These are phyloP conservation scores for Willisornis vidua DNA, from an alignment of 2,113 vertebrate genomes.

Conservation along the genomic window DNA sequence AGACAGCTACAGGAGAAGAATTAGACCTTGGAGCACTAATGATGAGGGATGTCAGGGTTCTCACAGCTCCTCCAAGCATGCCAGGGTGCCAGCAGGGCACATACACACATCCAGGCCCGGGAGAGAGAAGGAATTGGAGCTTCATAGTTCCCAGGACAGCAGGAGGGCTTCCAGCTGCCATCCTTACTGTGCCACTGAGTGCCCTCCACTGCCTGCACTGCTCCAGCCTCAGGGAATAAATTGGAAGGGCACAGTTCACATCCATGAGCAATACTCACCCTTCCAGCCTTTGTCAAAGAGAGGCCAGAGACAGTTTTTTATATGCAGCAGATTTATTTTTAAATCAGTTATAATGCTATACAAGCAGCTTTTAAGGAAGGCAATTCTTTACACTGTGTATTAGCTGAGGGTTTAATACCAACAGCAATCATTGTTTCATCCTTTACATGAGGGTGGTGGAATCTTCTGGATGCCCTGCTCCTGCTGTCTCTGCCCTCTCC, in stretches of 20 bases:
- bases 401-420: neutral
- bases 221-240: neutral
- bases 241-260: neutral
- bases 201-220: neutral
- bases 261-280: neutral
- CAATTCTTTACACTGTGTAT: neutral
- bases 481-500: neutral
- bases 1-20: neutral
- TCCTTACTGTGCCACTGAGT: rapidly evolving
- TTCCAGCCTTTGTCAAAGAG: neutral
- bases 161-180: neutral
- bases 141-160: neutral
- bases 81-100: neutral
- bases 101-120: rapidly evolving
- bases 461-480: neutral
- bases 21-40: neutral
- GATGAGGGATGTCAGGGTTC: neutral
- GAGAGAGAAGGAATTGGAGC: neutral
- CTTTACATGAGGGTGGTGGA: neutral
- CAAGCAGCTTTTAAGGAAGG: neutral
- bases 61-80: neutral
- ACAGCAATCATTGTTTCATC: neutral
- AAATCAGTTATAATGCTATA: neutral
- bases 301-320: rapidly evolving
- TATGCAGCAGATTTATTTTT: slow-evolving; percentile 14